Conservation (phyloP, 92 coral and sea anemone species). For the Epizoanthus ramosus region DNA sequence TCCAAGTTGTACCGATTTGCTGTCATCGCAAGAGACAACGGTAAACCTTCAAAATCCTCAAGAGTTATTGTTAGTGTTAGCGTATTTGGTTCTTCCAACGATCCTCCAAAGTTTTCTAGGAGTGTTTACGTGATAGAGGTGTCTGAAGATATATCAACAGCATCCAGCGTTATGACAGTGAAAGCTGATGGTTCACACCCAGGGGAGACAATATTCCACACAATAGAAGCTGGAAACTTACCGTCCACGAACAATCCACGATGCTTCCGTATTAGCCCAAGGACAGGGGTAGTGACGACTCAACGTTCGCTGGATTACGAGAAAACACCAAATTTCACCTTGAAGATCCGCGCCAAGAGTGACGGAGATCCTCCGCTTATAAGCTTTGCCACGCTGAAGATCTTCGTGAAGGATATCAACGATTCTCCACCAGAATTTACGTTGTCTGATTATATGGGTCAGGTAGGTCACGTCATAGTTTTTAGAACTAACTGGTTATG, state of each 20-base stretch:
- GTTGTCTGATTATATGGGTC: conserved; percentile 74
- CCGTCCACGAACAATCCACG: conserved; percentile 71
- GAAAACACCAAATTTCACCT: conserved; percentile 74
- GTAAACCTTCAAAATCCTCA: conserved; percentile 54
- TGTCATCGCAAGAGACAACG: conserved; percentile 86
- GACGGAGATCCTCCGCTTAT: conserved; percentile 67
- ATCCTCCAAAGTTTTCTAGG: conserved; percentile 79
- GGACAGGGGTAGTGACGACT: conserved; percentile 61
- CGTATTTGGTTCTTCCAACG: conserved; percentile 69
- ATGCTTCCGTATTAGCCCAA: conserved; percentile 65
- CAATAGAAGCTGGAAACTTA: conserved; percentile 71
- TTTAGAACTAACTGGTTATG: too few species aligned
- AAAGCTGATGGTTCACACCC: conserved; percentile 57
- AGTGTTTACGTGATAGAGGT: conserved; percentile 69
- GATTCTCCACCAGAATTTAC: conserved; percentile 94
- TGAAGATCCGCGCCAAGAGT: conserved; percentile 82
- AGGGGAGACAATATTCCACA: conserved; percentile 58
- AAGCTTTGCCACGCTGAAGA: conserved; percentile 72
- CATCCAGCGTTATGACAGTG: conserved; percentile 50
- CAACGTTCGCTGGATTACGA: conserved; percentile 79
- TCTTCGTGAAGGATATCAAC: conserved; percentile 86
- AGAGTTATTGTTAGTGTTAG: conserved; percentile 62
- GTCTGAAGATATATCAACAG: conserved; percentile 60
- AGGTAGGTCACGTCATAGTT: conserved; percentile 56
- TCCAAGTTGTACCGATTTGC: conserved; percentile 49